Conservation (phyloP, 2,888 invertebrate species). For the Torymus aiolomorphi region DNA sequence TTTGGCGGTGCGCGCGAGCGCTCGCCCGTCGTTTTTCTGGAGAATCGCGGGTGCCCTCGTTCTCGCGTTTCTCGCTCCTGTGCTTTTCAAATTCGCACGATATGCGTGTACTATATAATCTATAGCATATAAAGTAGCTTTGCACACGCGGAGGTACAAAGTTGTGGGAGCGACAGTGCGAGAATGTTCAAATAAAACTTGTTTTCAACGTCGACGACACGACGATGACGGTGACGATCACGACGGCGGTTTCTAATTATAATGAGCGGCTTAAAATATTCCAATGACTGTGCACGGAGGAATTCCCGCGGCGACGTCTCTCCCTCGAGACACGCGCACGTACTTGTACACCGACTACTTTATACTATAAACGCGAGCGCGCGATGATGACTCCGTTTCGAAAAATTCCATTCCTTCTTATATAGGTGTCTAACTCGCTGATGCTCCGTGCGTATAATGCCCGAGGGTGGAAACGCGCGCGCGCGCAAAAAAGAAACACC, state of each 20-base stretch:
- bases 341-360: not conserved
- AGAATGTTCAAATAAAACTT: no score
- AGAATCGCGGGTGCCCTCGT: constrained; percentile 20
- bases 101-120: no score
- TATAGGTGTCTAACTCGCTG: not conserved
- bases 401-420: not conserved
- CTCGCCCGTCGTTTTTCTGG: constrained; percentile 1
- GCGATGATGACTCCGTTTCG: not conserved
- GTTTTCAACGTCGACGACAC: no score
- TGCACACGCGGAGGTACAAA: no score
- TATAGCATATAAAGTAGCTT: no score
- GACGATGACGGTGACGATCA: not conserved
- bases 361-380: not conserved
- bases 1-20: constrained; percentile 37
- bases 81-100: no score
- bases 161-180: no score
- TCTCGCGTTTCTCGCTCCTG: no score
- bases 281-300: not conserved
- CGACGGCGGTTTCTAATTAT: no score
- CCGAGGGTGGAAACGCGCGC: constrained; percentile 11
- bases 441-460: not conserved
- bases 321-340: not conserved
- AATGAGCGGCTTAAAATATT: not conserved
- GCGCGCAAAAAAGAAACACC: no score
- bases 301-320: no score